Evolutionary conservation across 37 sponge, comb jelly and placozoan genomes (phyloP).

Genomic region (Geodia barretti): DNA sequence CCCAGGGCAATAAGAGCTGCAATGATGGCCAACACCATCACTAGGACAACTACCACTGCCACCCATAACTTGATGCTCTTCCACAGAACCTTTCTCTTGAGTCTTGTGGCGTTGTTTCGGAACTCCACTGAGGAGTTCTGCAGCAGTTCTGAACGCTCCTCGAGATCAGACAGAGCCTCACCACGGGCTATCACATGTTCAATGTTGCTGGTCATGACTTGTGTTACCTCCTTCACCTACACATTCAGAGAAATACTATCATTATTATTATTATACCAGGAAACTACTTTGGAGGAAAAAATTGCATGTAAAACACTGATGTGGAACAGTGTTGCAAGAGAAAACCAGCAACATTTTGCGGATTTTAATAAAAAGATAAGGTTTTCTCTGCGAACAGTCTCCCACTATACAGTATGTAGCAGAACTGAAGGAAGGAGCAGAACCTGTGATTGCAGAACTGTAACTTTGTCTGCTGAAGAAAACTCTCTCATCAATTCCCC

Average conservation of each 20-base stretch:
- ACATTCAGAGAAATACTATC: too few species aligned
- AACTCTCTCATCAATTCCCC: neutral
- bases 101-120: conserved; percentile 2
- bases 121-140: neutral
- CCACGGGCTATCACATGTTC: conserved; percentile 12
- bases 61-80: neutral
- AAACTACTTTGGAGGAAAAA: too few species aligned
- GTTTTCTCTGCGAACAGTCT: too few species aligned
- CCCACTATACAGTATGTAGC: too few species aligned
- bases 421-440: neutral
- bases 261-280: too few species aligned
- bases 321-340: too few species aligned
- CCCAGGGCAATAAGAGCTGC: conserved; percentile 3
- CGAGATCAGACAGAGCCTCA: conserved; percentile 8
- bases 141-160: conserved; percentile 20
- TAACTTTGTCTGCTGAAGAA: neutral
- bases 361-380: too few species aligned
- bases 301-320: too few species aligned
- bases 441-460: neutral
- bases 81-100: conserved; percentile 17
- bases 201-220: conserved; percentile 18
- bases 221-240: conserved; percentile 10
- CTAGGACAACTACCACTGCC: neutral
- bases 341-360: too few species aligned
- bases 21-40: neutral